Evolutionary conservation across 2,888 invertebrate genomes (phyloP).

Genomic region (Halictus quadricinctus): DNA sequence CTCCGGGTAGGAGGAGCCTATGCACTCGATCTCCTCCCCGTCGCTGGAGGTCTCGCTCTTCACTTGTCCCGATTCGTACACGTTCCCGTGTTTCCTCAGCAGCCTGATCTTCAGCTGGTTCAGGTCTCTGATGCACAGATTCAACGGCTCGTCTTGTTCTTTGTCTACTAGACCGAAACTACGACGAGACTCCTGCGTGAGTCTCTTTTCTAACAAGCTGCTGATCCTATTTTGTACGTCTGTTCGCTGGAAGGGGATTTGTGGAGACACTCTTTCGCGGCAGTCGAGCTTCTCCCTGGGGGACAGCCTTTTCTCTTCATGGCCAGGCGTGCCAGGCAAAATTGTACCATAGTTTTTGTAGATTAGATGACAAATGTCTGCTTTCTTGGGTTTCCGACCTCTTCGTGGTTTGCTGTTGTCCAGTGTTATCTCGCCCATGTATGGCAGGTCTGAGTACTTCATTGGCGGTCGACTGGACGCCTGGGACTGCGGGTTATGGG

Average conservation of each 20-base stretch:
- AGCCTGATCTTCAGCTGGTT: constrained; percentile 87
- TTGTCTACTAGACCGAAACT: constrained; percentile 80
- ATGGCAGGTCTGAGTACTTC: constrained; percentile 92
- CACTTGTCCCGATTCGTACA: constrained; percentile 85
- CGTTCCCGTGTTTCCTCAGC: constrained; percentile 86
- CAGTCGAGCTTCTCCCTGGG: constrained; percentile 70
- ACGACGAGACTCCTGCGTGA: constrained; percentile 87
- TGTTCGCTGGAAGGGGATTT: constrained; percentile 83
- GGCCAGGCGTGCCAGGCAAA: constrained; percentile 88
- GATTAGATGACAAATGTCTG: constrained; percentile 95
- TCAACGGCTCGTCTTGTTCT: constrained; percentile 89
- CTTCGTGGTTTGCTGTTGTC: constrained; percentile 94
- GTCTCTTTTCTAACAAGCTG: constrained; percentile 87
- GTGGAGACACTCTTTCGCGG: constrained; percentile 68
- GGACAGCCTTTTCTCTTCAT: constrained; percentile 79
- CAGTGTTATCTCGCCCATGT: constrained; percentile 96
- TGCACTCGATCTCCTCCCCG: constrained; percentile 83
- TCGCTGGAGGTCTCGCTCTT: constrained; percentile 85
- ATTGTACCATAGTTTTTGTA: constrained; percentile 96
- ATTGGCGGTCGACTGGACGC: constrained; percentile 81
- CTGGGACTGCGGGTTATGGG: constrained; percentile 71
- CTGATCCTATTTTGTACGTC: constrained; percentile 88
- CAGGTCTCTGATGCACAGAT: constrained; percentile 91
- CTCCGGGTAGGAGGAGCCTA: constrained; percentile 75
- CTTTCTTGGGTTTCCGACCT: constrained; percentile 95